Conservation (phyloP, 2,113 vertebrate species). For the Gallinago undulata region DNA sequence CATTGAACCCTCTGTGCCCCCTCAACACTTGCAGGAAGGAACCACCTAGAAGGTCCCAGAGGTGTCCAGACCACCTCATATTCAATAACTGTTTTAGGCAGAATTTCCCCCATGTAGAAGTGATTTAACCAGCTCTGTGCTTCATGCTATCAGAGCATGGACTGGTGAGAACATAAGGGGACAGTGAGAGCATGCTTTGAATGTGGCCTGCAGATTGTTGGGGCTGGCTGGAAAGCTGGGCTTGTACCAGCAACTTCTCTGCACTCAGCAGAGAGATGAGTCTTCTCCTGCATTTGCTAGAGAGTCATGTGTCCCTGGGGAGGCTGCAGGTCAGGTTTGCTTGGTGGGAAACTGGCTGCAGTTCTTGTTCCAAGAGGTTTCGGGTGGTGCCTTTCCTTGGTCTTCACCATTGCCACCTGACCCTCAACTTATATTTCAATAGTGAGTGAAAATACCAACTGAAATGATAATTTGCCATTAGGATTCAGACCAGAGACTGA, state of each 20-base stretch:
- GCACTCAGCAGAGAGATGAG: not conserved
- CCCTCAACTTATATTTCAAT: not conserved
- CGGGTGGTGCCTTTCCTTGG: not conserved
- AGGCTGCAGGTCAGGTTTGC: not conserved
- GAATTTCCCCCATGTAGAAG: not conserved
- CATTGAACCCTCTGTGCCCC: not conserved
- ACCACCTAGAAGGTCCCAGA: not conserved
- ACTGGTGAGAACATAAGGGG: not conserved
- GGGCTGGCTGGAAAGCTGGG: not conserved
- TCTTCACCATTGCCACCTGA: not conserved
- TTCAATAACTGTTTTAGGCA: not conserved
- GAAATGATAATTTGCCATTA: not conserved
- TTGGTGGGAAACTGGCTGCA: not conserved
- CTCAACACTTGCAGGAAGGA: not conserved
- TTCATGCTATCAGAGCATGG: not conserved
- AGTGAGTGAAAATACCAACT: not conserved
- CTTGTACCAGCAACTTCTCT: not conserved
- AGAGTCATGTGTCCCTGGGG: not conserved
- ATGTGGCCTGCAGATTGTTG: not conserved
- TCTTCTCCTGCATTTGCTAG: not conserved
- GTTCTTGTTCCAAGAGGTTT: not conserved
- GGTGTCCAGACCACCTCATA: not conserved
- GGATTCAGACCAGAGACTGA: not conserved
- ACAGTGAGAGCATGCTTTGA: not conserved
- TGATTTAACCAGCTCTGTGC: not conserved